Evolutionary conservation across 2,888 invertebrate genomes (phyloP).

Genomic region (Ophion ellenae): DNA sequence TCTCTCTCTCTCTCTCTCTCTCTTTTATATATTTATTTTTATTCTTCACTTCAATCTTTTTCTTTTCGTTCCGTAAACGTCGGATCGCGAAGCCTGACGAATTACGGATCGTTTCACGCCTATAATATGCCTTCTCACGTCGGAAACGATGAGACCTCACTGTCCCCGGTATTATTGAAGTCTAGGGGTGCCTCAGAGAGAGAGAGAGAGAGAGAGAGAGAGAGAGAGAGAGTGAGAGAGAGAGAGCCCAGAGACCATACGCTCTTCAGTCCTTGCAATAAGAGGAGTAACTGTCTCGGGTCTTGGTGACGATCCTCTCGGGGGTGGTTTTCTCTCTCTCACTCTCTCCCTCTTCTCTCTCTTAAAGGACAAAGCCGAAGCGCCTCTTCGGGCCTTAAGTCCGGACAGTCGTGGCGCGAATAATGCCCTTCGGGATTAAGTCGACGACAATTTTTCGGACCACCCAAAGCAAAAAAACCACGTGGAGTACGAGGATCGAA

Average conservation of each 20-base stretch:
- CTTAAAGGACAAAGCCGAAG: slow-evolving; percentile 75
- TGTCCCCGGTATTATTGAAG: slow-evolving; percentile 55
- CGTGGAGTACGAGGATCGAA: not conserved
- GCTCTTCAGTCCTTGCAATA: slow-evolving; percentile 67
- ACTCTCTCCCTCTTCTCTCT: slow-evolving; percentile 2
- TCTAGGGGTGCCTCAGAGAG: slow-evolving; percentile 13
- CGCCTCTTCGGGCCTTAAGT: slow-evolving; percentile 73
- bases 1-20: slow-evolving; percentile 20
- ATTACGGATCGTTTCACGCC: slow-evolving; percentile 83
- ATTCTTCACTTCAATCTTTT: slow-evolving; percentile 36
- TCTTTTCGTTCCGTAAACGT: slow-evolving; percentile 50
- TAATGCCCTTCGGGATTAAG: slow-evolving; percentile 82
- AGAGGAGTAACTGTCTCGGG: slow-evolving; percentile 76
- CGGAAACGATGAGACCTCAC: slow-evolving; percentile 66
- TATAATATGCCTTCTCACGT: slow-evolving; percentile 82
- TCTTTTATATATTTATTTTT: not conserved
- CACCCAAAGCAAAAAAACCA: slow-evolving; percentile 50
- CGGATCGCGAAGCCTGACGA: slow-evolving; percentile 76
- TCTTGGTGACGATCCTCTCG: slow-evolving; percentile 61
- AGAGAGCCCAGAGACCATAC: not conserved
- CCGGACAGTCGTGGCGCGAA: slow-evolving; percentile 81
- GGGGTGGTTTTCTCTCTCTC: slow-evolving; percentile 38
- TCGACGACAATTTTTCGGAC: slow-evolving; percentile 55
- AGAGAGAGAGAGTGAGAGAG: no score
- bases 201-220: slow-evolving; percentile 14